These are phyloP conservation scores for Ptilorrhoa leucosticta DNA, from an alignment of 2,113 vertebrate species.

Conservation along the genomic window DNA sequence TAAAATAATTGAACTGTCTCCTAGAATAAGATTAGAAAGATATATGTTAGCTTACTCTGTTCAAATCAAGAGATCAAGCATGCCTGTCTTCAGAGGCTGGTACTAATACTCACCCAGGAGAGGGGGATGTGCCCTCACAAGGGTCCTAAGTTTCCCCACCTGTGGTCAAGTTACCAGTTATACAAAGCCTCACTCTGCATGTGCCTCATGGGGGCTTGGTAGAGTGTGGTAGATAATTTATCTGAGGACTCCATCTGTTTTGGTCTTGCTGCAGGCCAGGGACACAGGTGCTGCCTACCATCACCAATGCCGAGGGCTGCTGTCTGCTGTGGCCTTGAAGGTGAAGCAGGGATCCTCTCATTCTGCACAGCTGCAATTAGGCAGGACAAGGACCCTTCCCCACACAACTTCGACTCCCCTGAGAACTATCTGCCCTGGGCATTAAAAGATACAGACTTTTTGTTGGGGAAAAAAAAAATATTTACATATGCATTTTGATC, in stretches of 20 bases:
- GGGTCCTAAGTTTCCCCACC: background rate
- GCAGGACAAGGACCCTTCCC: background rate
- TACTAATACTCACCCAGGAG: background rate
- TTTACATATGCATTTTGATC: background rate
- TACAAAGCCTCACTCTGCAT: background rate
- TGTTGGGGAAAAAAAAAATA: background rate
- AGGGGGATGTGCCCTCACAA: background rate
- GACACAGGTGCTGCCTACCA: background rate
- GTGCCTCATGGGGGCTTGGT: background rate
- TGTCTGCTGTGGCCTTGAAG: background rate
- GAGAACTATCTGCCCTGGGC: background rate
- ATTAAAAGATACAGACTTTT: background rate
- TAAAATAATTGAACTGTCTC: constrained; percentile 28
- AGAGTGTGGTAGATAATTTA: background rate
- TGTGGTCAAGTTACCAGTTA: background rate
- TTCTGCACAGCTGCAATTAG: background rate
- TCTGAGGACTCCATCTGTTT: background rate
- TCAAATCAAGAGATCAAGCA: background rate
- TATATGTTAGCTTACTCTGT: background rate
- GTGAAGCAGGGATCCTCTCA: background rate
- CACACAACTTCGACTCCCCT: background rate
- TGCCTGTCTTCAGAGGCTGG: background rate
- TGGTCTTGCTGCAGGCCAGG: background rate
- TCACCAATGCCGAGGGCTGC: accelerated
- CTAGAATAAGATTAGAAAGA: constrained; percentile 22